Evolutionary conservation across 2,888 invertebrate species (phyloP).

Genomic region (Crioceris asparagi): DNA sequence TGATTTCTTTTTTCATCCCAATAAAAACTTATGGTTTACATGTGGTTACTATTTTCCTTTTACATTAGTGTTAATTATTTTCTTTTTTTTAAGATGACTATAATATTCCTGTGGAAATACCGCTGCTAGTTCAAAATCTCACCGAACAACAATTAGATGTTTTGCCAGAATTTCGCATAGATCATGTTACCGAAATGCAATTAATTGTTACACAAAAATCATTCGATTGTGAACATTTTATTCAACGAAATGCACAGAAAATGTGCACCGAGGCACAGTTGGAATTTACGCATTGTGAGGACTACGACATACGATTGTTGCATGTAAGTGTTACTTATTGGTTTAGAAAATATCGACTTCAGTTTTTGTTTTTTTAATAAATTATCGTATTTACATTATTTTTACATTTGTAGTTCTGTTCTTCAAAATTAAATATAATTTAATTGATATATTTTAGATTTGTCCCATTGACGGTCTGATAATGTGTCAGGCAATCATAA

Average conservation of each 20-base stretch:
- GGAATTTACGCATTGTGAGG: slow-evolving; percentile 37
- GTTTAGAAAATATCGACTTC: too few relatives aligned
- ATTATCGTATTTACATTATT: too few relatives aligned
- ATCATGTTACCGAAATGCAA: slow-evolving; percentile 36
- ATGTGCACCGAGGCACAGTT: slow-evolving; percentile 34
- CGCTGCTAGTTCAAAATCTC: slow-evolving; percentile 34
- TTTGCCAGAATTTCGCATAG: slow-evolving; percentile 35
- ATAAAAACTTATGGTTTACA: too few relatives aligned
- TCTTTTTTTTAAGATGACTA: slow-evolving; percentile 33
- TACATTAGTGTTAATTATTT: too few relatives aligned
- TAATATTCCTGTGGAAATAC: slow-evolving; percentile 38
- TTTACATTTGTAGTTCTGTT: not conserved
- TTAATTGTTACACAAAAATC: slow-evolving; percentile 37
- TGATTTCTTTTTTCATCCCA: too few relatives aligned
- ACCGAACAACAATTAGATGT: slow-evolving; percentile 36
- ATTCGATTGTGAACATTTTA: slow-evolving; percentile 39
- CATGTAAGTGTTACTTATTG: slow-evolving; percentile 30
- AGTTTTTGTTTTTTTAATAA: too few relatives aligned
- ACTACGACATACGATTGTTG: slow-evolving; percentile 38
- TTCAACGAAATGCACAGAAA: slow-evolving; percentile 36
- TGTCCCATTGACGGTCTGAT: slow-evolving; percentile 38
- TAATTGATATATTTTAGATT: slow-evolving; percentile 34
- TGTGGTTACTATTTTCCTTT: too few relatives aligned
- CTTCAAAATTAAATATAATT: not conserved
- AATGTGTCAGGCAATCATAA: slow-evolving; percentile 37